Conservation (phyloP, 2,797 vertebrate species). For the Synaphobranchus kaupii region DNA sequence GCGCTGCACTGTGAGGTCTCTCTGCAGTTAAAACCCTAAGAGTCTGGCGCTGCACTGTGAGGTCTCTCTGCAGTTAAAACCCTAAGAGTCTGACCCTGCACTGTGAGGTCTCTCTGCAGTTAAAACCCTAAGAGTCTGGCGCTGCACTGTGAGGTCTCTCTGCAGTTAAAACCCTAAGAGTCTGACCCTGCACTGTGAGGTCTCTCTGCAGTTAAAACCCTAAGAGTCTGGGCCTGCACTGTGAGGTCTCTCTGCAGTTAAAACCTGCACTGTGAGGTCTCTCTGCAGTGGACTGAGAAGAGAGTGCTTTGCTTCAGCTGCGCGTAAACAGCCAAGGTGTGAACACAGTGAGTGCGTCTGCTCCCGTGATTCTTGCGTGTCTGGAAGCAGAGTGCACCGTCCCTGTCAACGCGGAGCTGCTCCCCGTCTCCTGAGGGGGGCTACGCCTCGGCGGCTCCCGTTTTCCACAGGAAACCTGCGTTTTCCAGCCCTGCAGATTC, state of each 20-base stretch:
- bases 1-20: not conserved
- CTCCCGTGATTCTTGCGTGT: not conserved
- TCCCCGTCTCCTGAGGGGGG: not conserved
- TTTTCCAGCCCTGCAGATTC: not conserved
- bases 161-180: not conserved
- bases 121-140: too few relatives aligned
- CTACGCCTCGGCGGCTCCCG: not conserved
- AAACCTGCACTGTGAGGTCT: not conserved
- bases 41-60: too few relatives aligned
- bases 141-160: not conserved
- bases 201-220: not conserved
- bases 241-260: not conserved
- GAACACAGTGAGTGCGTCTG: not conserved
- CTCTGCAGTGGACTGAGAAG: not conserved
- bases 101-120: not conserved
- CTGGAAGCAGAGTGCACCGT: not conserved
- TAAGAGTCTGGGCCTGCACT: not conserved
- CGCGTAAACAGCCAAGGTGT: not conserved
- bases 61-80: not conserved
- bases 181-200: not conserved
- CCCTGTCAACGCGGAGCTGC: constrained; percentile 11
- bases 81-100: not conserved
- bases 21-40: too few relatives aligned
- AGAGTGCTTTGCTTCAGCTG: not conserved
- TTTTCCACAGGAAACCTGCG: constrained; percentile 44